Conservation (phyloP, 2,888 invertebrate species). For the Tenthredo notha region DNA sequence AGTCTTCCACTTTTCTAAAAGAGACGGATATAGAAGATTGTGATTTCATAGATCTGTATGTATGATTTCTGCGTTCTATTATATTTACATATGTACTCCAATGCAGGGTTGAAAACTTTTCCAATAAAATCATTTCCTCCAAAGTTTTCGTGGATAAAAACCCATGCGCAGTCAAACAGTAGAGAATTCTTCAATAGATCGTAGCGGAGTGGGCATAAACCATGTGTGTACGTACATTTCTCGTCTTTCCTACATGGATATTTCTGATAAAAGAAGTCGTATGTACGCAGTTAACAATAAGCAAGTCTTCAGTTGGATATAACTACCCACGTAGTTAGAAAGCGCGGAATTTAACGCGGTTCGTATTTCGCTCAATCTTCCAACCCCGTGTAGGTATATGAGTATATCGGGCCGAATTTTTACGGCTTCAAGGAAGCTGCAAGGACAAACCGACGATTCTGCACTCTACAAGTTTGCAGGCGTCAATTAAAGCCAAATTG, state of each 20-base stretch:
- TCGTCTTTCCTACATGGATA: neutral
- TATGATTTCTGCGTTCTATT: neutral
- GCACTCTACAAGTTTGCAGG: neutral
- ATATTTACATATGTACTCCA: neutral
- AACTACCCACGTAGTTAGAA: slow-evolving; percentile 20
- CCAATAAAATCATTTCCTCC: slow-evolving; percentile 60
- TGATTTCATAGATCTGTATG: neutral
- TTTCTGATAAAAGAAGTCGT: slow-evolving; percentile 9
- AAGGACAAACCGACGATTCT: slow-evolving; percentile 7
- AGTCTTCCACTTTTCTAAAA: neutral
- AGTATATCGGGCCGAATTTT: neutral
- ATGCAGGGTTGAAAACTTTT: slow-evolving; percentile 60
- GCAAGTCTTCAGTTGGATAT: slow-evolving; percentile 3
- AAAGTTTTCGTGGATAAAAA: neutral
- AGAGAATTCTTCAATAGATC: slow-evolving; percentile 14
- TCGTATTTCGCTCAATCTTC: slow-evolving; percentile 24
- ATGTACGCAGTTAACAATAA: neutral
- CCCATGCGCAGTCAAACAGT: neutral
- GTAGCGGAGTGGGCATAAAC: neutral
- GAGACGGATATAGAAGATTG: neutral
- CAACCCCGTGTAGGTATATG: neutral
- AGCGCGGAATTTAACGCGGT: slow-evolving; percentile 12
- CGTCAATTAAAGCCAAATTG: slow-evolving; percentile 11
- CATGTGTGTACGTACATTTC: neutral
- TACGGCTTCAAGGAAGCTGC: slow-evolving; percentile 39